Conservation (phyloP, 2,797 vertebrate species). For the Propithecus deckenii region DNA sequence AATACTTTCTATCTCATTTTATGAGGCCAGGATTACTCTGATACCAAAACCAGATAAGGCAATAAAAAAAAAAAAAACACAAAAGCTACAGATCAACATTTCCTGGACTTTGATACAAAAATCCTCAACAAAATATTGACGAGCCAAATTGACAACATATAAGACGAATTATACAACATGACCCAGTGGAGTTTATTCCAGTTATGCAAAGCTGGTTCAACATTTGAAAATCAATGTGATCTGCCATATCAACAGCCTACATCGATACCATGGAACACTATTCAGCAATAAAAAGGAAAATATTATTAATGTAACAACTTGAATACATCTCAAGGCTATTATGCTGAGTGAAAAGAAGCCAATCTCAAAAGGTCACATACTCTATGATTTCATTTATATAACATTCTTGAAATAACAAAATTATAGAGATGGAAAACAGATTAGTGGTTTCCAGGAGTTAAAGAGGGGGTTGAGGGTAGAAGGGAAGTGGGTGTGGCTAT, state of each 20-base stretch:
- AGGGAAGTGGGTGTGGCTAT: neutral
- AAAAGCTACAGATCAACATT: neutral
- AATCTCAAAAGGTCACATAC: neutral
- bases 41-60: neutral
- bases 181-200: neutral
- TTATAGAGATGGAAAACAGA: neutral
- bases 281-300: neutral
- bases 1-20: neutral
- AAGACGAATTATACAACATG: neutral
- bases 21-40: neutral
- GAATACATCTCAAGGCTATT: neutral
- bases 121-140: neutral
- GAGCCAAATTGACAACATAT: neutral
- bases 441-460: neutral
- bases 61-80: neutral
- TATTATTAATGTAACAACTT: neutral
- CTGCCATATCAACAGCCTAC: neutral
- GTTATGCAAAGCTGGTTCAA: neutral
- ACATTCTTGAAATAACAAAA: neutral
- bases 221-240: neutral
- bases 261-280: neutral
- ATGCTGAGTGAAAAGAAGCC: neutral
- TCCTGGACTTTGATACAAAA: neutral
- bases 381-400: neutral
- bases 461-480: neutral